These are phyloP conservation scores for Xiphydria camelus DNA, from an alignment of 2,888 invertebrate genomes.

Conservation along the genomic window DNA sequence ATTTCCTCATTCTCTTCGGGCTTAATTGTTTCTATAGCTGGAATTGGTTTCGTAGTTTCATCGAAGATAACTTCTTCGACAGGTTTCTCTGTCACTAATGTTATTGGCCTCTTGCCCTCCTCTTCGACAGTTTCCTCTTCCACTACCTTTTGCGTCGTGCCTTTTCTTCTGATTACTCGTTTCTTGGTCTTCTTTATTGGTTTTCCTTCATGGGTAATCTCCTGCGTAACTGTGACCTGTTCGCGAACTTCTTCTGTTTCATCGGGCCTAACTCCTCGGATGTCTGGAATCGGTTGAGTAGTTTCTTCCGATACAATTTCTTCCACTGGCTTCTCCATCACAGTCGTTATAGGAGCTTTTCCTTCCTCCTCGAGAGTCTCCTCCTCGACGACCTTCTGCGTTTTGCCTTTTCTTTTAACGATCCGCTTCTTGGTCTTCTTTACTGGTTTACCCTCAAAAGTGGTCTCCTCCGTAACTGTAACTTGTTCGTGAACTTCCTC, in stretches of 20 bases:
- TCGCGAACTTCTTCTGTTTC: conserved; percentile 25
- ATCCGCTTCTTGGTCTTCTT: conserved; percentile 43
- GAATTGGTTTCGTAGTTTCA: conserved; percentile 4
- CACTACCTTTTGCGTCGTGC: conserved; percentile 54
- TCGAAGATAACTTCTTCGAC: conserved; percentile 5
- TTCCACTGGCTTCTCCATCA: conserved; percentile 38
- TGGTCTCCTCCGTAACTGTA: conserved; percentile 54
- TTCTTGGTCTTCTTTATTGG: conserved; percentile 52
- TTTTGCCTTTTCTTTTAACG: conserved; percentile 49
- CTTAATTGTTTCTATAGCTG: conserved; percentile 14
- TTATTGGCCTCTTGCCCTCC: conserved; percentile 11
- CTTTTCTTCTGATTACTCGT: conserved; percentile 49
- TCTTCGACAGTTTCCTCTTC: conserved; percentile 51
- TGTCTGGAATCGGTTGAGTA: conserved; percentile 44
- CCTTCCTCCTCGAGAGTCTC: conserved; percentile 35
- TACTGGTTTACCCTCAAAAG: conserved; percentile 42
- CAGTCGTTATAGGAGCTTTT: conserved; percentile 27
- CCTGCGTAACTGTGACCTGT: conserved; percentile 31
- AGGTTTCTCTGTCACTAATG: conserved; percentile 1
- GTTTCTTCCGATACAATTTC: conserved; percentile 39
- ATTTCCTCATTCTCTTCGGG: conserved; percentile 29
- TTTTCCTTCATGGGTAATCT: conserved; percentile 44
- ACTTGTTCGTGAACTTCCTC: conserved; percentile 55
- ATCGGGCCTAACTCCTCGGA: not conserved
- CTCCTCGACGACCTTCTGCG: conserved; percentile 37